Conservation (phyloP, 2,888 invertebrate genomes). For the Alloscopus bannaensis region DNA sequence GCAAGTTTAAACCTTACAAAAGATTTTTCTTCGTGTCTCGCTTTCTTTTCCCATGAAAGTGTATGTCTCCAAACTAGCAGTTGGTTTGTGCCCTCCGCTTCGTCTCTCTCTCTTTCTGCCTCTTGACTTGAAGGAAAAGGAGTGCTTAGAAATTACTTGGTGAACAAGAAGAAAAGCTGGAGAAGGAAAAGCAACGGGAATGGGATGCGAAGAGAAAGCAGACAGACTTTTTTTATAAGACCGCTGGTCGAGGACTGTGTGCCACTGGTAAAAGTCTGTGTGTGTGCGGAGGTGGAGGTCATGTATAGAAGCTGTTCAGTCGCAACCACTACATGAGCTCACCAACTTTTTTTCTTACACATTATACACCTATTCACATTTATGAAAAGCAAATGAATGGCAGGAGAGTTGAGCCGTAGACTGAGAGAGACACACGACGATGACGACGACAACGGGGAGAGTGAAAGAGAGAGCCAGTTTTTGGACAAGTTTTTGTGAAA, state of each 20-base stretch:
- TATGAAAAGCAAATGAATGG: conserved; percentile 36
- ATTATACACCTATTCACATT: conserved; percentile 41
- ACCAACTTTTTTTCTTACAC: too few species aligned
- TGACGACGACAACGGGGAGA: not conserved
- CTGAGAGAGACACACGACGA: not conserved
- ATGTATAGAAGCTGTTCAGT: conserved; percentile 39
- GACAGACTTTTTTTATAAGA: too few species aligned
- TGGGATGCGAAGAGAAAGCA: too few species aligned
- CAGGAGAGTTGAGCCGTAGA: not conserved
- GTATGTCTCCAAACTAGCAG: conserved; percentile 20
- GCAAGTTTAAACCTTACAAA: conserved; percentile 42
- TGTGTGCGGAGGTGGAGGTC: too few species aligned
- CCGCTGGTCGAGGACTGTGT: too few species aligned
- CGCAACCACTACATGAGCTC: conserved; percentile 48
- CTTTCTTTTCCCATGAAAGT: conserved; percentile 26
- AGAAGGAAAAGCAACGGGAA: not conserved
- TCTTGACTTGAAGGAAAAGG: not conserved
- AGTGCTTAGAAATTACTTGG: conserved; percentile 12
- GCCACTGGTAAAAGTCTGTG: too few species aligned
- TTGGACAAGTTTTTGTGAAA: conserved; percentile 5
- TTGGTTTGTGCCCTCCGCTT: conserved; percentile 9
- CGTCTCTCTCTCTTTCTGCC: conserved; percentile 1
- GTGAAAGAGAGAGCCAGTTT: conserved; percentile 40
- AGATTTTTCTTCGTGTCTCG: conserved; percentile 19
- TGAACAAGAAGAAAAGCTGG: not conserved